Conservation (phyloP, 2,888 invertebrate species). For the Lacanobia wlatinum region DNA sequence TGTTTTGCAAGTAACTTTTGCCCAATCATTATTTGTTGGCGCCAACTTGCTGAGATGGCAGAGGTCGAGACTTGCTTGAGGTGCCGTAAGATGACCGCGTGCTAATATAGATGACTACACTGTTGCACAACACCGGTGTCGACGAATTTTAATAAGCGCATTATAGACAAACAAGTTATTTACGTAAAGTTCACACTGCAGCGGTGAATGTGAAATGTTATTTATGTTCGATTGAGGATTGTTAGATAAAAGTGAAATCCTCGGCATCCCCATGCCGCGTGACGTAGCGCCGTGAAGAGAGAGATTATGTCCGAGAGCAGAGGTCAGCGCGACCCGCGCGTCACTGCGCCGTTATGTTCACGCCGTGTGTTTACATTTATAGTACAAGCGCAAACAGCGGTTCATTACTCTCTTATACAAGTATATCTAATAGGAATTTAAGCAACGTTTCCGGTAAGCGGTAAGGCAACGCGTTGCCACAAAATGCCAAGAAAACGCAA, state of each 20-base stretch:
- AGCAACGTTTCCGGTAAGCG: neutral
- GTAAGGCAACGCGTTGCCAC: neutral
- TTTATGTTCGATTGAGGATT: neutral
- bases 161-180: conserved; percentile 22
- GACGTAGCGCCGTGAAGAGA: conserved; percentile 16
- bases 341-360: neutral
- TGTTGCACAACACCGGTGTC: conserved; percentile 28
- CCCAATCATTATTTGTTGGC: conserved; percentile 14
- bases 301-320: conserved; percentile 21
- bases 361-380: neutral
- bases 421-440: neutral
- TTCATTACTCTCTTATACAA: neutral
- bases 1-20: conserved; percentile 11
- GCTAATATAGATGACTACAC: neutral
- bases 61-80: conserved; percentile 7
- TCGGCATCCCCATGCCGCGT: conserved; percentile 20
- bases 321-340: conserved; percentile 21
- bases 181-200: neutral
- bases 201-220: neutral
- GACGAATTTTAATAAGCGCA: conserved; percentile 10
- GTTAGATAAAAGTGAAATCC: conserved; percentile 53
- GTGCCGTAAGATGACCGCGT: neutral
- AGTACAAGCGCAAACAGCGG: neutral
- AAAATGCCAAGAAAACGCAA: neutral
- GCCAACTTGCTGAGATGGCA: conserved; percentile 4